Base-by-base conservation (phyloP, 2,888 invertebrate genomes). In the Ennomos erosarius region DNA sequence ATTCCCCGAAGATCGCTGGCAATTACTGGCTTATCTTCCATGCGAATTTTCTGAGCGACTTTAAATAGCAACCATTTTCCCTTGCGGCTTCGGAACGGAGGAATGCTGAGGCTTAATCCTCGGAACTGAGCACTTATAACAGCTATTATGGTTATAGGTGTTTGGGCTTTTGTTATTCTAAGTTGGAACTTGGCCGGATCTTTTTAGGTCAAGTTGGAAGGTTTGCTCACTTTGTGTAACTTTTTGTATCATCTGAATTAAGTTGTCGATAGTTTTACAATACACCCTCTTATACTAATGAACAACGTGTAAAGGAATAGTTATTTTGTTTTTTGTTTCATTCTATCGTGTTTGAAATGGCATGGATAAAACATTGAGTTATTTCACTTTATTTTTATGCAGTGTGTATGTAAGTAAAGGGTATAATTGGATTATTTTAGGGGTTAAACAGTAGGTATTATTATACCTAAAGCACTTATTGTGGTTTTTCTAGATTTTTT, bases 21-120 rank as follows among this genome's bases (percentile, higher is more conserved):
- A 87, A 88, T 87, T 87, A 87, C 84, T 69, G 70, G 73, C 82
- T 87, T 87, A 87, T 87, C 87, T 83, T 74, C 75, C 78, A 84
- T 85, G 81, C 80, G 85, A 85, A 86, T 85, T 84, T 86, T 84
- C 84, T 81, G 81, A 86, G 81, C 82, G 84, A 83, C 81, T 87
- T 87, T 87, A 87, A 87, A 87, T 85, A 84, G 85, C 83, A 78
- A 84, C 84, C 83, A 84, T 86, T 86, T 87, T 82, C 84, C 78
- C 78, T 73, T 65, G 79, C 74, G 82, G 73, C 73, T 78, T 79
- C 70, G 76, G 70, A 74, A 76, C 76, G 73, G 73, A 70, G 71
- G 74, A 82, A 79, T 75, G 75, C 65, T 70, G 64, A 52, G 65
- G 74, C 74, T 78, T 78, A 81, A 82, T 82, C 78, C 78, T 65